phyloP scores from a whole-genome alignment of 2,797 vertebrate species.

The Alfaro cultratus region DNA sequence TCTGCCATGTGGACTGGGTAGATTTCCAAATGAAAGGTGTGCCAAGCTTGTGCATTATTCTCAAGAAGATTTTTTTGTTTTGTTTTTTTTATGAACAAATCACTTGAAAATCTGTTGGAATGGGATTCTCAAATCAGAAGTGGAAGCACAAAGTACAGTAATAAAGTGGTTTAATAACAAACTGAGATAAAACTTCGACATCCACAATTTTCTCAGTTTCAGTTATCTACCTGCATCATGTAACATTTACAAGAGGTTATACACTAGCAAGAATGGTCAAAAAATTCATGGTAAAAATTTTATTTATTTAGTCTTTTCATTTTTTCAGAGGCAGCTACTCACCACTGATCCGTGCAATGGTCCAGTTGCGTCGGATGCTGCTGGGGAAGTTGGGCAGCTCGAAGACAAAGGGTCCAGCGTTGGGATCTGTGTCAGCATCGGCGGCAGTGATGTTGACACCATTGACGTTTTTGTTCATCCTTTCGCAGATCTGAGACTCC shows the following conservation, averaged over 20 bases:
- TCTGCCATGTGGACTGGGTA: not conserved
- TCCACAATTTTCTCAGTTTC: not conserved
- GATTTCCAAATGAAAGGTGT: slow-evolving; percentile 1
- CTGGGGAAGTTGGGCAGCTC: slow-evolving; percentile 87
- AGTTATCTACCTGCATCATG: not conserved
- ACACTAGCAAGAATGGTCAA: not conserved
- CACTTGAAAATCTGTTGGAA: not conserved
- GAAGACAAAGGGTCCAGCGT: slow-evolving; percentile 92
- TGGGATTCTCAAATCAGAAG: not conserved
- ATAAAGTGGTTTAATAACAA: not conserved
- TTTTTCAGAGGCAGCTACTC: slow-evolving; percentile 53
- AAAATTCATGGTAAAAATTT: not conserved
- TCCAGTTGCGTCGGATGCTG: slow-evolving; percentile 91
- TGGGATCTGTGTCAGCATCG: slow-evolving; percentile 90
- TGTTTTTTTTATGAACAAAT: not conserved
- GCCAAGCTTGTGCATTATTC: slow-evolving; percentile 7
- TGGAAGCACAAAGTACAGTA: not conserved
- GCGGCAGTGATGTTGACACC: slow-evolving; percentile 93
- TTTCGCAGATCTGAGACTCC: slow-evolving; percentile 94
- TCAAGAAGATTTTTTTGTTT: not conserved
- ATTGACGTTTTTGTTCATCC: slow-evolving; percentile 83
- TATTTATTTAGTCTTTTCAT: not conserved
- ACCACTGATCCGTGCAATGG: slow-evolving; percentile 91
- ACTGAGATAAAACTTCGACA: not conserved
- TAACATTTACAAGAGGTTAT: not conserved